Evolutionary conservation across 2,113 vertebrate species (phyloP).

Genomic region (Anser cygnoides): DNA sequence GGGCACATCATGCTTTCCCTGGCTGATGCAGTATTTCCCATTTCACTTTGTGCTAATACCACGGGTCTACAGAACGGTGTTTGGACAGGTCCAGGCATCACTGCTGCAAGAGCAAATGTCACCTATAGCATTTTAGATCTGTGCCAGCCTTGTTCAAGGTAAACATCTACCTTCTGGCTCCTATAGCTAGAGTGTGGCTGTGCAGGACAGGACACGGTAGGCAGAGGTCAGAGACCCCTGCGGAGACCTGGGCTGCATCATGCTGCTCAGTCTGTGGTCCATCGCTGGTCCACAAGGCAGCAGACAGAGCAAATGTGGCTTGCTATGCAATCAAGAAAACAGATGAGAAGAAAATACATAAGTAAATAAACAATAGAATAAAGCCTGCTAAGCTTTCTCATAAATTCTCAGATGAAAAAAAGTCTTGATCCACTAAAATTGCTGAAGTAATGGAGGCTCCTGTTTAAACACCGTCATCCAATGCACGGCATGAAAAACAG

Average conservation of each 20-base stretch:
- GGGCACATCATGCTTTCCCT: not conserved
- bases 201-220: not conserved
- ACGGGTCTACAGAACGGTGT: not conserved
- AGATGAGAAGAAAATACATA: not conserved
- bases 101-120: not conserved
- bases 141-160: not conserved
- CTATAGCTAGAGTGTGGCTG: accelerated
- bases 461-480: not conserved
- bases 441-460: not conserved
- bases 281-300: too few relatives aligned
- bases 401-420: not conserved
- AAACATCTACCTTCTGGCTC: not conserved
- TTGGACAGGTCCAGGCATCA: not conserved
- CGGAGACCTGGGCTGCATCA: not conserved
- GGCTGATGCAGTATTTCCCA: not conserved
- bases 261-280: not conserved
- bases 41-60: not conserved
- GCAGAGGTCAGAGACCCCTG: not conserved
- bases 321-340: not conserved
- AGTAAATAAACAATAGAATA: not conserved
- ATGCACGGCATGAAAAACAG: not conserved
- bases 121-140: not conserved
- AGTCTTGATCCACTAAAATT: not conserved
- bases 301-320: not conserved
- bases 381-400: not conserved